Percentiles rank a stretch among this genome's conserved stretches.
Conservation (phyloP, 2,113 vertebrate species). For the Channa argus region DNA sequence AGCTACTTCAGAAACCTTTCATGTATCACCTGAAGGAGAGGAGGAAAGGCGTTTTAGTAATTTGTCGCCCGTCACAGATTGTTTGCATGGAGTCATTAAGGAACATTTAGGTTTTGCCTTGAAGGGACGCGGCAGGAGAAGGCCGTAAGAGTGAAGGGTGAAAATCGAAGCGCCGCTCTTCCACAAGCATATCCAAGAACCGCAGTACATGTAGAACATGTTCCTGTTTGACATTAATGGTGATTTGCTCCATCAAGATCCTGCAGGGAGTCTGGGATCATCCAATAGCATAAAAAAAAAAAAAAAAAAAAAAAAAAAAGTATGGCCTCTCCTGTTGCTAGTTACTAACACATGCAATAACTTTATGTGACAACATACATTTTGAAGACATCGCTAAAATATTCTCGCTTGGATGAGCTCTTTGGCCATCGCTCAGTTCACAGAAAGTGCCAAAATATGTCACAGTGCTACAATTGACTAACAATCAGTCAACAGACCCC, state of each 20-base stretch:
- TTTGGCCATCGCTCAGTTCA: conserved; percentile 62
- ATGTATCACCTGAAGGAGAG: conserved; percentile 72
- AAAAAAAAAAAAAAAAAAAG: conserved; percentile 51
- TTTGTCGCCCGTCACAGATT: conserved; percentile 82
- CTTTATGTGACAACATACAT: conserved; percentile 74
- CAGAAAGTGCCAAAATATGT: conserved; percentile 75
- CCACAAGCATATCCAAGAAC: conserved; percentile 69
- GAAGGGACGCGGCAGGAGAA: conserved; percentile 62
- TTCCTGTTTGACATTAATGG: conserved; percentile 74
- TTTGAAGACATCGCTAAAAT: conserved; percentile 71
- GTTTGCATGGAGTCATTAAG: conserved; percentile 82
- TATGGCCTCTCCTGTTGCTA: conserved; percentile 65
- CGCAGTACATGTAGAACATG: conserved; percentile 48
- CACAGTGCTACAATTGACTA: conserved; percentile 65
- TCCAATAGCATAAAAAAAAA: conserved; percentile 73
- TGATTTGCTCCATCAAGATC: conserved; percentile 71
- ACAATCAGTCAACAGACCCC: conserved; percentile 56
- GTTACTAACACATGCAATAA: conserved; percentile 78
- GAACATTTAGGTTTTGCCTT: conserved; percentile 72
- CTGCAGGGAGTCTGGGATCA: conserved; percentile 51
- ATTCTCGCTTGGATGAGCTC: conserved; percentile 67
- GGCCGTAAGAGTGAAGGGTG: conserved; percentile 61
- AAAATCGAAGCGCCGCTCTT: conserved; percentile 76
- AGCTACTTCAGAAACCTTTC: conserved; percentile 64
- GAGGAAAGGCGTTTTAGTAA: conserved; percentile 68